phyloP scores from a whole-genome alignment of 1,140 invertebrate species.

The silkworm (Bombyx mori) region DNA sequence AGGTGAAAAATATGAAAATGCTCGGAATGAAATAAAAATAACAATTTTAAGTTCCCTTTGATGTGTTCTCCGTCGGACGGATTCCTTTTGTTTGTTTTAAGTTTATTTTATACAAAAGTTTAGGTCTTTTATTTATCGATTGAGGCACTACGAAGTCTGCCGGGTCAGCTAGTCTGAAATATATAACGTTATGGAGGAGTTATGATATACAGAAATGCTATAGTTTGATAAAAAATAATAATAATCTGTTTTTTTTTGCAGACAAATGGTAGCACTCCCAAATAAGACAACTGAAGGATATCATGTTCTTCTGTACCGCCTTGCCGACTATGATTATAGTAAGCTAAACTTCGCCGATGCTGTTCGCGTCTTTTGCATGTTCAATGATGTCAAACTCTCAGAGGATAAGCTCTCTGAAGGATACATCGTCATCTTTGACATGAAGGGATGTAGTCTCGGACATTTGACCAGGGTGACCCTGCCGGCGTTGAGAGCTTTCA shows the following conservation, averaged over 20 bases:
- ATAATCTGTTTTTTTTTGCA: slow-evolving; percentile 33
- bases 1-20: too few species aligned
- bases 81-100: too few species aligned
- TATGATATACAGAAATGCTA: too few species aligned
- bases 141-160: too few species aligned
- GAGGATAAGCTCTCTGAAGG: slow-evolving; percentile 75
- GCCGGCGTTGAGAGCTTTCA: slow-evolving; percentile 73
- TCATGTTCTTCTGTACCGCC: slow-evolving; percentile 72
- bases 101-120: too few species aligned
- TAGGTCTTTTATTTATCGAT: too few species aligned
- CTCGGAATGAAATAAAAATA: too few species aligned
- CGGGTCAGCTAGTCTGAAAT: too few species aligned
- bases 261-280: slow-evolving; percentile 71
- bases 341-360: slow-evolving; percentile 75
- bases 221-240: background rate
- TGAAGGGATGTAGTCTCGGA: slow-evolving; percentile 75
- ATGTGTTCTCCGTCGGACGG: too few species aligned
- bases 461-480: slow-evolving; percentile 75
- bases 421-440: slow-evolving; percentile 77
- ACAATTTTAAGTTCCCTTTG: too few species aligned
- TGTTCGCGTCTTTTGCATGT: slow-evolving; percentile 76
- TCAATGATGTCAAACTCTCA: slow-evolving; percentile 75
- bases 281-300: slow-evolving; percentile 74
- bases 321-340: slow-evolving; percentile 73
- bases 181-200: too few species aligned